Evolutionary conservation across 92 coral and sea anemone genomes (phyloP).

Genomic region (Porites lobata): DNA sequence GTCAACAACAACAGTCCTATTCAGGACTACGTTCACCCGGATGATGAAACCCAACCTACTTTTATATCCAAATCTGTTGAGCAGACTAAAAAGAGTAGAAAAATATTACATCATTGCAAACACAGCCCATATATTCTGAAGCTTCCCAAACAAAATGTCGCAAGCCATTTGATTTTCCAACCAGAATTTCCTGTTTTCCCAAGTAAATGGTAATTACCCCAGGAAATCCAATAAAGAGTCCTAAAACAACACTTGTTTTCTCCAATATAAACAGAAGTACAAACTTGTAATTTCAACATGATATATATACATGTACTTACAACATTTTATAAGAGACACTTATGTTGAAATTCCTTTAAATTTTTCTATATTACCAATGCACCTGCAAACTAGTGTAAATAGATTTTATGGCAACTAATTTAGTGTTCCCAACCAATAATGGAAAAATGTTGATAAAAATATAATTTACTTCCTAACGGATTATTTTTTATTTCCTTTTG

Average conservation of each 20-base stretch:
- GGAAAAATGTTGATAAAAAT: slow-evolving; percentile 2
- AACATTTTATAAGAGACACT: not conserved
- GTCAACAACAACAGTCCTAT: too few species aligned
- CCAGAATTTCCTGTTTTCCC: too few species aligned
- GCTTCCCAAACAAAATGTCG: too few species aligned
- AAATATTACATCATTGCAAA: too few species aligned
- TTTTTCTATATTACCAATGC: not conserved
- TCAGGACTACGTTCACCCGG: too few species aligned
- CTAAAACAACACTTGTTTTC: not conserved
- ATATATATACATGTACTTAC: not conserved
- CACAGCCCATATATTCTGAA: too few species aligned
- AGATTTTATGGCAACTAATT: not conserved
- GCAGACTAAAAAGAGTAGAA: too few species aligned
- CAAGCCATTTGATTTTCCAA: too few species aligned
- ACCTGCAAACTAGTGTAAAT: not conserved
- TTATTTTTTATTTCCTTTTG: not conserved
- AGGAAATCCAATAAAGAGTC: too few species aligned
- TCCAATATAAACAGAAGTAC: not conserved
- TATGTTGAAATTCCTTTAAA: not conserved
- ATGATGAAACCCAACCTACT: too few species aligned
- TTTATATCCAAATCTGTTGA: not conserved
- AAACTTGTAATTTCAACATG: not conserved
- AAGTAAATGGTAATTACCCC: not conserved
- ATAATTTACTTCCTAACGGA: not conserved
- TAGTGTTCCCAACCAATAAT: not conserved